Conservation (phyloP, 1,140 invertebrate species). For the Pogonomyrmex californicus region DNA sequence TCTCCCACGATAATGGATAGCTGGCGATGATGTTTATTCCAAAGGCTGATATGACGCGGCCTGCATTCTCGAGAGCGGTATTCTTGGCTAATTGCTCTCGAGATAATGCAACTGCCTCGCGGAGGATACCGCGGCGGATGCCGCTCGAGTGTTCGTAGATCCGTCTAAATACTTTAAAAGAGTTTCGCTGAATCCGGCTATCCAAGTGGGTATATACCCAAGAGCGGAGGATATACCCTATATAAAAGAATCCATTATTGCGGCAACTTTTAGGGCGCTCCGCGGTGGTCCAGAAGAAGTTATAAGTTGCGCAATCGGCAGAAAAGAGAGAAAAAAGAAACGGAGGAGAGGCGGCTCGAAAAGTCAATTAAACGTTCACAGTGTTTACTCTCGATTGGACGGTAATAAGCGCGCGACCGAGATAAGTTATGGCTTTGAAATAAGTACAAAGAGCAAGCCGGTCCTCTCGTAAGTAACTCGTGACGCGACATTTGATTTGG, state of each 20-base stretch:
- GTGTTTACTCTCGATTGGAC: slow-evolving; percentile 68
- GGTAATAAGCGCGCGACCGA: slow-evolving; percentile 67
- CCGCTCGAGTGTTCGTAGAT: slow-evolving; percentile 27
- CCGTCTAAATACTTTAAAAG: slow-evolving; percentile 62
- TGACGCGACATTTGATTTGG: slow-evolving; percentile 64
- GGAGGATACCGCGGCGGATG: slow-evolving; percentile 32
- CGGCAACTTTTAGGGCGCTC: slow-evolving; percentile 51
- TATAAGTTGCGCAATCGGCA: slow-evolving; percentile 33
- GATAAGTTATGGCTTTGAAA: slow-evolving; percentile 70
- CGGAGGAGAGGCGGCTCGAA: slow-evolving; percentile 52
- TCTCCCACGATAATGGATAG: slow-evolving; percentile 33
- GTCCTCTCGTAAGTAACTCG: slow-evolving; percentile 33
- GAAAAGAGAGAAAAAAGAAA: not conserved
- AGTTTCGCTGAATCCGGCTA: slow-evolving; percentile 49
- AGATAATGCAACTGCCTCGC: slow-evolving; percentile 49
- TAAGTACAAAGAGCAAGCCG: slow-evolving; percentile 56
- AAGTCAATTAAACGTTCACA: slow-evolving; percentile 73
- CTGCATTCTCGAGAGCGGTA: slow-evolving; percentile 41
- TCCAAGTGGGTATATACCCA: not conserved
- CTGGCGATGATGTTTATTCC: slow-evolving; percentile 47
- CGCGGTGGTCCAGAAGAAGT: slow-evolving; percentile 60
- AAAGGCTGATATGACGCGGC: slow-evolving; percentile 49
- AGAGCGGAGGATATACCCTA: slow-evolving; percentile 8
- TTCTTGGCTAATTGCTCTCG: slow-evolving; percentile 60
- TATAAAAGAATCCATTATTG: slow-evolving; percentile 61